Evolutionary conservation across 1,140 invertebrate genomes (phyloP).

Genomic region (Psilanteris sp.): DNA sequence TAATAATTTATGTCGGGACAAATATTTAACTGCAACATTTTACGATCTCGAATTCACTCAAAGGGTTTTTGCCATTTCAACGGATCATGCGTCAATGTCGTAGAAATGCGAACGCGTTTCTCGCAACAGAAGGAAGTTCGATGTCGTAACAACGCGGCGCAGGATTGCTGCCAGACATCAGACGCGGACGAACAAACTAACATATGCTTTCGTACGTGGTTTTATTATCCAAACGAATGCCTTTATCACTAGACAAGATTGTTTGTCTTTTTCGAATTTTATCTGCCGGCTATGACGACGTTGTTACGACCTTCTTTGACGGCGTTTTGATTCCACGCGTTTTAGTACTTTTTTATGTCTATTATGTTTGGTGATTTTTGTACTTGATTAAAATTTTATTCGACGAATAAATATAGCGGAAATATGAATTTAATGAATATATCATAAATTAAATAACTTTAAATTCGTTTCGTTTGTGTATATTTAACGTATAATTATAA

Average conservation of each 20-base stretch:
- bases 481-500: too few species aligned
- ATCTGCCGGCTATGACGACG: conserved; percentile 40
- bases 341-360: too few species aligned
- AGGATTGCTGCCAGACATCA: conserved; percentile 65
- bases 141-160: conserved; percentile 47
- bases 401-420: too few species aligned
- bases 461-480: too few species aligned
- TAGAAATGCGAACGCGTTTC: conserved; percentile 65
- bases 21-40: too few species aligned
- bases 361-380: too few species aligned
- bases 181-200: conserved; percentile 67
- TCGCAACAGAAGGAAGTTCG: conserved; percentile 64
- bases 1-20: too few species aligned
- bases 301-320: conserved; percentile 61
- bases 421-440: too few species aligned
- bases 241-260: conserved; percentile 66
- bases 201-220: conserved; percentile 54
- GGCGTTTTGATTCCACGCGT: conserved; percentile 7
- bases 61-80: conserved; percentile 16
- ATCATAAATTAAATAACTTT: too few species aligned
- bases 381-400: too few species aligned
- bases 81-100: conserved; percentile 54
- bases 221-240: conserved; percentile 67
- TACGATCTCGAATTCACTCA: conserved; percentile 4
- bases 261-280: conserved; percentile 58